phyloP scores from a whole-genome alignment of 2,797 vertebrate species.

The Mus caroli region DNA sequence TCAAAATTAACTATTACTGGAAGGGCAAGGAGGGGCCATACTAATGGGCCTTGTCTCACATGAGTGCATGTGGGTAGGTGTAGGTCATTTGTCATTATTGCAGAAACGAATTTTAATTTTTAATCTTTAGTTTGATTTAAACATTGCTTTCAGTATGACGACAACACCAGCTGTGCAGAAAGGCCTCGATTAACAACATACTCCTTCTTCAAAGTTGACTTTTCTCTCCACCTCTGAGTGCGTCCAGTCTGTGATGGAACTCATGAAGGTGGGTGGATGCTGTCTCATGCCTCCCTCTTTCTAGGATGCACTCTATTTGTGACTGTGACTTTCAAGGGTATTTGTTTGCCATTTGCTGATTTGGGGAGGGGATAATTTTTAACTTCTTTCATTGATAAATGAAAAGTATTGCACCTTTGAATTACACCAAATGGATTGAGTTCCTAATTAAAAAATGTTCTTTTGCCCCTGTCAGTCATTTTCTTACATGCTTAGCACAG shows the following conservation, averaged over 20 bases:
- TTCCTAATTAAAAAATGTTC: constrained; percentile 80
- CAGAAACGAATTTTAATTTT: no score
- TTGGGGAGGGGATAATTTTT: constrained; percentile 66
- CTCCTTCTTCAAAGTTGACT: constrained; percentile 88
- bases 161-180: no score
- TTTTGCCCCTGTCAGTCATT: constrained; percentile 64
- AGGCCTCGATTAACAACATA: no score
- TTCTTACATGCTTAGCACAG: constrained; percentile 22
- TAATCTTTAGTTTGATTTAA: no score
- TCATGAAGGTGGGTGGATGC: constrained; percentile 81
- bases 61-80: no score
- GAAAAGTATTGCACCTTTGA: constrained; percentile 83
- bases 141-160: no score
- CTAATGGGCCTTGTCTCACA: no score
- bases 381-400: constrained; percentile 67
- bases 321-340: constrained; percentile 85
- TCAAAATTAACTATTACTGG: no score
- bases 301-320: constrained; percentile 84
- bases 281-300: constrained; percentile 77
- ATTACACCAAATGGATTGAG: constrained; percentile 73
- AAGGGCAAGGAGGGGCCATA: no score
- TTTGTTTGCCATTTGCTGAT: constrained; percentile 81
- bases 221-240: constrained; percentile 85
- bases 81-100: no score
- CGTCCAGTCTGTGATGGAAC: constrained; percentile 83